Percentiles rank a stretch among this genome's conserved stretches.
Conservation (phyloP, 2,888 invertebrate species). For the Clistopyga incitator region DNA sequence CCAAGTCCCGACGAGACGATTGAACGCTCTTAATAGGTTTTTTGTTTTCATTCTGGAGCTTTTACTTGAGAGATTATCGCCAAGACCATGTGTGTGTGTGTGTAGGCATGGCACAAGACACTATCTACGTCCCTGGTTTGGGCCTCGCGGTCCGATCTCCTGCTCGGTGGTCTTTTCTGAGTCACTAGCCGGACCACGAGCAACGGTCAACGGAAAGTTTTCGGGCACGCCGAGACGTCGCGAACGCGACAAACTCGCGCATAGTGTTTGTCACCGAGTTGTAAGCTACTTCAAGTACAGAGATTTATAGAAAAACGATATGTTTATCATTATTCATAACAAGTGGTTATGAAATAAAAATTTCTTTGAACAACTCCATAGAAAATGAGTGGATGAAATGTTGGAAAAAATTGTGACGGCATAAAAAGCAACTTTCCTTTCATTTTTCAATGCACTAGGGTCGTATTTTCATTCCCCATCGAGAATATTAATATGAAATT, state of each 20-base stretch:
- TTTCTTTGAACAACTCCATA: no score
- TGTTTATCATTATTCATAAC: no score
- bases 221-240: conserved; percentile 57
- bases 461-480: no score
- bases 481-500: no score
- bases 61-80: conserved; percentile 16
- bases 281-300: no score
- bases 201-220: conserved; percentile 80
- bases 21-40: conserved; percentile 18
- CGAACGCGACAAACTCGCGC: conserved; percentile 16
- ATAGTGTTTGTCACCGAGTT: conserved; percentile 2
- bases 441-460: no score
- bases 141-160: conserved; percentile 58
- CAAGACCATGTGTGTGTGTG: neutral
- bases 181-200: conserved; percentile 66
- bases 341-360: no score
- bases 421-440: no score
- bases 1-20: conserved; percentile 23
- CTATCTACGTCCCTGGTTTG: conserved; percentile 64
- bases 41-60: neutral
- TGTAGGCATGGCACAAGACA: conserved; percentile 19
- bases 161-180: conserved; percentile 69
- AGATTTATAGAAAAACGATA: no score
- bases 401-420: no score
- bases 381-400: no score